Evolutionary conservation across 2,113 vertebrate species (phyloP).

Genomic region (Ascaphus truei): DNA sequence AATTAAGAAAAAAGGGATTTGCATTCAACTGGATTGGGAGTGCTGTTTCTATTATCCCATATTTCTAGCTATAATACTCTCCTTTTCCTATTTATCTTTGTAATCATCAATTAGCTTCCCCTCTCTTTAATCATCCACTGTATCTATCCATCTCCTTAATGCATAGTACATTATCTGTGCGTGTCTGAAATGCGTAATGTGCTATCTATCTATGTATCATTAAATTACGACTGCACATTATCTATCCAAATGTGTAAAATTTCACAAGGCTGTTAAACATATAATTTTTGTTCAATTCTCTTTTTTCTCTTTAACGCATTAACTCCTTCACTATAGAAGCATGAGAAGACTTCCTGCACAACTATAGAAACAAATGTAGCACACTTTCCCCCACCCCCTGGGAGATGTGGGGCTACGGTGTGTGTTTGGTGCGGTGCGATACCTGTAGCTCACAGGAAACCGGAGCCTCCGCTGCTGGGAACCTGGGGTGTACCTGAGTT

Average conservation of each 20-base stretch:
- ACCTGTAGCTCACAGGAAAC: too few species aligned
- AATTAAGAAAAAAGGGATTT: constrained; percentile 76
- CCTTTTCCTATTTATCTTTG: constrained; percentile 56
- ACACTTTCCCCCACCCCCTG: too few species aligned
- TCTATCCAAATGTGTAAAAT: constrained; percentile 1
- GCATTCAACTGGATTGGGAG: constrained; percentile 65
- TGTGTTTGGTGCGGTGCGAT: too few species aligned
- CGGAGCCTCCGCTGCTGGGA: too few species aligned
- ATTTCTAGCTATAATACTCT: constrained; percentile 65
- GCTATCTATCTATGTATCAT: constrained; percentile 19
- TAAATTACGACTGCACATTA: constrained; percentile 17
- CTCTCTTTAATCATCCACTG: constrained; percentile 26
- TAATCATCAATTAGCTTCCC: constrained; percentile 48
- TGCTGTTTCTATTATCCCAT: constrained; percentile 70
- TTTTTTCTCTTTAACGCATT: not conserved
- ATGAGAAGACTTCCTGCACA: too few species aligned
- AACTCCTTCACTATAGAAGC: not conserved
- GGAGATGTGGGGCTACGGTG: too few species aligned
- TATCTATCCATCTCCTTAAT: constrained; percentile 40
- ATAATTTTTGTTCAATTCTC: not conserved
- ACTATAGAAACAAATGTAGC: too few species aligned
- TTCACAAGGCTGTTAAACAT: not conserved
- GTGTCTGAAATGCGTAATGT: constrained; percentile 22
- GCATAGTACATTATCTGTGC: constrained; percentile 32
- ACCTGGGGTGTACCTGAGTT: too few species aligned